Conservation (phyloP, 2,113 vertebrate genomes). For the Rhizomys pruinosus region DNA sequence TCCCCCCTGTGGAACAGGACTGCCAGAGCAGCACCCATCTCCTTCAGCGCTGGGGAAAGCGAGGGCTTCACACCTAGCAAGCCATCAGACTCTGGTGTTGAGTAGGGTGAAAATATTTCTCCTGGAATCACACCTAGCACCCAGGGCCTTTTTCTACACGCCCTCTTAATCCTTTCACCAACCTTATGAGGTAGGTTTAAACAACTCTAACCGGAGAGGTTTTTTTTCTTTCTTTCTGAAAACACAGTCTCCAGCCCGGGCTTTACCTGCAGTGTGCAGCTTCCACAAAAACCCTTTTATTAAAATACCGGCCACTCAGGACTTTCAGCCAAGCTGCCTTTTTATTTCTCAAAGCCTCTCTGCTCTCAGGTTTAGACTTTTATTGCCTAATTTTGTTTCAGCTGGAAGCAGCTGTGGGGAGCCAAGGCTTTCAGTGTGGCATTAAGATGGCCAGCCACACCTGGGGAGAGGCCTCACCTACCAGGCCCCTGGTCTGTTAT, state of each 20-base stretch:
- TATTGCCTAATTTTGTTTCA: slow-evolving; percentile 24
- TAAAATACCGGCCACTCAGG: slow-evolving; percentile 50
- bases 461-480: rapidly evolving
- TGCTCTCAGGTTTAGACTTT: slow-evolving; percentile 54
- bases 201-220: background rate
- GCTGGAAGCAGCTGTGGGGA: slow-evolving; percentile 29
- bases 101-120: background rate
- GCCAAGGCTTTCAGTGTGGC: background rate
- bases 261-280: background rate
- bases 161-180: background rate
- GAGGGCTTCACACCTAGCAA: background rate
- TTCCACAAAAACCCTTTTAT: slow-evolving; percentile 69
- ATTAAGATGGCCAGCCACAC: background rate
- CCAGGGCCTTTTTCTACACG: background rate
- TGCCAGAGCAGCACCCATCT: too few relatives aligned
- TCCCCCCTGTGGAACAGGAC: background rate
- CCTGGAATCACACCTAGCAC: background rate
- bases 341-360: slow-evolving; percentile 9
- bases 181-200: background rate
- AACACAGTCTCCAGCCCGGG: background rate
- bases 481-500: rapidly evolving
- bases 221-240: slow-evolving; percentile 51
- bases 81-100: background rate
- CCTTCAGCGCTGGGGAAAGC: too few relatives aligned
- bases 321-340: slow-evolving; percentile 52